Evolutionary conservation across 2,888 invertebrate genomes (phyloP), one percentile per base, ranked within the genome.

Genomic region (Pristionchus fissidentatus): DNA sequence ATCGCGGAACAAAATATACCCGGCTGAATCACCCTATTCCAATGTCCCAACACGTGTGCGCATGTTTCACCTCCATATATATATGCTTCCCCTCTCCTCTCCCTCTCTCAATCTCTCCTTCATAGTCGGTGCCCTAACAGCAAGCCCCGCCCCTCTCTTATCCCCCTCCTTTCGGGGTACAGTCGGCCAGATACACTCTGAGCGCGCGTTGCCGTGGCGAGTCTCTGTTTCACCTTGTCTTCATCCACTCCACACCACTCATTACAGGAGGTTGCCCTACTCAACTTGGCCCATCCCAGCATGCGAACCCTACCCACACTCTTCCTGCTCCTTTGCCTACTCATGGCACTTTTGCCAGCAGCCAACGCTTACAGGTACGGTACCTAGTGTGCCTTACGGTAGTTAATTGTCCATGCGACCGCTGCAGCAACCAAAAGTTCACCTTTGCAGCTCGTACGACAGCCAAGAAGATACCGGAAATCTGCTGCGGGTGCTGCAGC

Each of bases 241-340:
- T 66, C 38, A 32, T 75, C 46, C 46, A 46, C 41, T 15, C 43
- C 13, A 19, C 46, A 1, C 75, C 75, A 43, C 75, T 46, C 43
- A 5, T 32, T 19, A 49, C 49, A 49, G 13, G 13, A 15, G 19
- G 13, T 49, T n/a, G 13, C 38, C 15, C 55, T 4, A 22, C 66
- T 66, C 66, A 38, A 38, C 66, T 66, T 32, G 66, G 66, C 66
- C 66, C 66, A 66, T 55, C 22, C n/a, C 66, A 22, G n/a, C 38
- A 73, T 73, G 73, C 73, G 41, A 26, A 26, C 43, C 5, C 13
- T 75, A 29, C 49, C 43, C 26, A 38, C 75, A 7, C 29, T 75
- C 43, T 75, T 75, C 49, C 46, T 75, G 22, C 75, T 75, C 29
- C 43, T 75, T 43, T 75, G 75, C 75, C 75, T 75, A 22, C 75